Conservation (phyloP, 2,113 vertebrate species). For the Tretioscincus oriximinensis region DNA sequence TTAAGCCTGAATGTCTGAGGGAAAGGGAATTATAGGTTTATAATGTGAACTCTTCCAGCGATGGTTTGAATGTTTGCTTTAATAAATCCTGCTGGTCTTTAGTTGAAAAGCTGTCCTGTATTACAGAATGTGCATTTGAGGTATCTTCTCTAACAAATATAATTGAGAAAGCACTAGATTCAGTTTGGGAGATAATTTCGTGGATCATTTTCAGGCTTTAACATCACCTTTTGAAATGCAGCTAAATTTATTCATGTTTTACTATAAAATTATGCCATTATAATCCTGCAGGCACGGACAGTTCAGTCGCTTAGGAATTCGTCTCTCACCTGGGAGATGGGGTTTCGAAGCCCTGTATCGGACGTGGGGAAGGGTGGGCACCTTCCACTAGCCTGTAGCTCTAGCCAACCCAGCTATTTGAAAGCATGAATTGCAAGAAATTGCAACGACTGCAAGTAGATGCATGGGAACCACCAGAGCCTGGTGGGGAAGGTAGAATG, state of each 20-base stretch:
- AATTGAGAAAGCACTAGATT: not conserved
- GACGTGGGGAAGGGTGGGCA: too few species aligned
- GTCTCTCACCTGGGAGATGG: too few species aligned
- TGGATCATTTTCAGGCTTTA: constrained; percentile 33
- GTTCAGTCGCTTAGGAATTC: too few species aligned
- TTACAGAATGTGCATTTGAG: constrained; percentile 6
- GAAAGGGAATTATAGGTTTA: constrained; percentile 40
- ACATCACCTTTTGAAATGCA: not conserved
- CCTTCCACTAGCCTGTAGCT: too few species aligned
- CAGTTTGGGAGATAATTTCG: constrained; percentile 30
- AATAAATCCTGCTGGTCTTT: not conserved
- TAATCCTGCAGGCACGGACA: too few species aligned
- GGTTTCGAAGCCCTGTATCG: too few species aligned
- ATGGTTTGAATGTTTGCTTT: not conserved
- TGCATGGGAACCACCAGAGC: too few species aligned
- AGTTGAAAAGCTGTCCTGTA: constrained; percentile 9
- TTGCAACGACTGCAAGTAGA: too few species aligned
- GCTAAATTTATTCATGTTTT: not conserved
- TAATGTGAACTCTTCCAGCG: not conserved
- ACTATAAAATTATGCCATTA: too few species aligned
- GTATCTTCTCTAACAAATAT: constrained; percentile 21
- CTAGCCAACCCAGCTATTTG: too few species aligned
- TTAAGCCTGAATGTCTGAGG: constrained; percentile 8
- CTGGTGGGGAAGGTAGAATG: too few species aligned
- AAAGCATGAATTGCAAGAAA: too few species aligned